Evolutionary conservation across 2,888 invertebrate species (phyloP).

Genomic region (Octonoba sinensis): DNA sequence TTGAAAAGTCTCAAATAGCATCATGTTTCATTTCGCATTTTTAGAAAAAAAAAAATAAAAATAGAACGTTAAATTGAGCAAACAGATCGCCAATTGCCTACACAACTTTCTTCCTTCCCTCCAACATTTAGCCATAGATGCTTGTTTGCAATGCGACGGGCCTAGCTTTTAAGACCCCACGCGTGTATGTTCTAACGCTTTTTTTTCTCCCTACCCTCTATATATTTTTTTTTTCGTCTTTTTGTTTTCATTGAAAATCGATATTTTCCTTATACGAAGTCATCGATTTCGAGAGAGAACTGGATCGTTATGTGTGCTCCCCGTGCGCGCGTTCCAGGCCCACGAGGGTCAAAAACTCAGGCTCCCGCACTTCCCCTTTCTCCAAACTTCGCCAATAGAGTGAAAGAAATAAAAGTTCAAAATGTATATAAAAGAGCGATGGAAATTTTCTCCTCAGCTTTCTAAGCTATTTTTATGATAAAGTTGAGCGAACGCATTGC

Average conservation of each 20-base stretch:
- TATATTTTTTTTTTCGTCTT: conserved; percentile 17
- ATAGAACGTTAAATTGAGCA: conserved; percentile 53
- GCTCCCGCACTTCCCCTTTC: no score
- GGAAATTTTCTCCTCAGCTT: no score
- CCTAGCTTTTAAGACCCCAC: conserved; percentile 56
- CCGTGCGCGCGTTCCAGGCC: conserved; percentile 6
- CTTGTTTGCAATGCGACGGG: conserved; percentile 39
- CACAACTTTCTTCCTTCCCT: conserved; percentile 2
- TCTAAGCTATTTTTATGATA: no score
- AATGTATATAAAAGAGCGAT: conserved; percentile 19
- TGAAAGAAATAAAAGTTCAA: conserved; percentile 26
- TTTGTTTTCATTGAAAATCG: conserved; percentile 62
- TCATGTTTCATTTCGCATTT: conserved; percentile 60
- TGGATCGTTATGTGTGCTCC: conserved; percentile 25
- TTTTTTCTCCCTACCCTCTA: conserved; percentile 6
- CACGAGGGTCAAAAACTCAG: conserved; percentile 30
- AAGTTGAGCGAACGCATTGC: no score
- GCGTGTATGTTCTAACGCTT: conserved; percentile 52
- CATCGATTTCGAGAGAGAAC: conserved; percentile 48
- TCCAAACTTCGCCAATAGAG: conserved; percentile 19
- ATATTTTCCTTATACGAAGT: conserved; percentile 63
- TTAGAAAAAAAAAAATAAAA: not conserved
- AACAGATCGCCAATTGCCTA: conserved; percentile 47
- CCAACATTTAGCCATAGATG: conserved; percentile 14
- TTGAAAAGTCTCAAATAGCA: conserved; percentile 38